Percentiles rank a stretch among this genome's conserved stretches.
phyloP scores from a whole-genome alignment of 2,113 vertebrate species.

The Balaeniceps rex region DNA sequence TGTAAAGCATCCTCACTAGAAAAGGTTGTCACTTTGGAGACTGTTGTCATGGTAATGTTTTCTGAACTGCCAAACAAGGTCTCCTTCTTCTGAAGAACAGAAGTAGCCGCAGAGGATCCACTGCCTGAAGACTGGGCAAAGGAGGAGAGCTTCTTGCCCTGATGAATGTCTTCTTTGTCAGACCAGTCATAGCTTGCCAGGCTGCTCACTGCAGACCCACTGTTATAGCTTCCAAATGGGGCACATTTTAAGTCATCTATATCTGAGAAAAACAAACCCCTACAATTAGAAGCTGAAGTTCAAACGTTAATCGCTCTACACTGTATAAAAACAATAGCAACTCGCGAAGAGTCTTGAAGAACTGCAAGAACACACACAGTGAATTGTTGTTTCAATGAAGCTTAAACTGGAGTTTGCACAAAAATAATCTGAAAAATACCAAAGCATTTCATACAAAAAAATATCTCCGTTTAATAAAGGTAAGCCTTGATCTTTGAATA shows the following conservation, averaged over 20 bases:
- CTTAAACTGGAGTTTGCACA: background rate
- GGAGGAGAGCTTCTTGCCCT: slow-evolving; percentile 72
- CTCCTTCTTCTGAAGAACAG: slow-evolving; percentile 81
- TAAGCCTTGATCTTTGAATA: background rate
- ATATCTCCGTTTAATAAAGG: background rate
- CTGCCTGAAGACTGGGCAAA: slow-evolving; percentile 66
- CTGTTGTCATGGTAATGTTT: slow-evolving; percentile 80
- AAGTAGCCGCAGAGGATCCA: slow-evolving; percentile 68
- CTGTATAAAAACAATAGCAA: background rate
- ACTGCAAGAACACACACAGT: background rate
- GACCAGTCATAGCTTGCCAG: slow-evolving; percentile 88
- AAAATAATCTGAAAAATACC: background rate
- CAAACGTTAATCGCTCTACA: background rate
- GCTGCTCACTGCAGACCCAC: slow-evolving; percentile 78
- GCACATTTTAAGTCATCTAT: slow-evolving; percentile 90
- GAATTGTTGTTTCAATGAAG: background rate
- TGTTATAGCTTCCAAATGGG: slow-evolving; percentile 80
- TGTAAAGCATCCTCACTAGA: slow-evolving; percentile 71
- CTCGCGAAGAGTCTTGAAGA: background rate
- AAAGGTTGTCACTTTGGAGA: slow-evolving; percentile 80
- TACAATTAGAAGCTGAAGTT: slow-evolving; percentile 49
- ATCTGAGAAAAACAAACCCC: slow-evolving; percentile 84
- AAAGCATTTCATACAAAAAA: background rate
- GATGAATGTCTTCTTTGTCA: slow-evolving; percentile 83
- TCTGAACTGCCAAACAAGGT: slow-evolving; percentile 86